Evolutionary conservation across 2,113 vertebrate genomes (phyloP), one percentile per base, ranked within the genome.

Genomic region (Pseudolaguvia tuberculata): DNA sequence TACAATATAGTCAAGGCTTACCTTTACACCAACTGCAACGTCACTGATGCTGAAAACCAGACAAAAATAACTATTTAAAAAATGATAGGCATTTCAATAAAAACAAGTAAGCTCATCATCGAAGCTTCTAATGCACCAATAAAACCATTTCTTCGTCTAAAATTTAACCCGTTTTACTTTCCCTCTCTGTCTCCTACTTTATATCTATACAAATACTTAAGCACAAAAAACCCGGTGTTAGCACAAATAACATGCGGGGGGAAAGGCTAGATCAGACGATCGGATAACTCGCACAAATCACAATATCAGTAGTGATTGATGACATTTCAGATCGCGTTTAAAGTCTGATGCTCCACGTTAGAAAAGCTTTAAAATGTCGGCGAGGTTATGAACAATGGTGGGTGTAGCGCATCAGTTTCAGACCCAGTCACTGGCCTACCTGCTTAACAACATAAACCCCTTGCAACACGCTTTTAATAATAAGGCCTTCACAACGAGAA

Each of bases 11-110:
- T 31, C 18, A 71, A 79, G 81, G 79, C 93, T 91, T 92, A 97
- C 95, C 95, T 98, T 98, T 83, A 98, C 94, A 79, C 96, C 96
- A 92, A 97, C 95, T 85, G 94, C 91, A 92, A 98, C 95, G 86
- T 98, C 95, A 88, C 95, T 89, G 86, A 96, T 92, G 90, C 93
- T 92, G 88, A 93, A 79, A 91, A 93, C 56, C 82, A 9, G 67
- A 80, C 53, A 81, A 47, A 3, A 35, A 52, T 4, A 51, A 21
- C 2, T n/a, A n/a, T n/a, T n/a, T 52, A 5, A 69, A 1, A n/a
- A 65, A 81, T 2, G 18, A 47, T 0, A 9, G 42, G 5, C 0
- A 73, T 65, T 63, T 23, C 1, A 14, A 29, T 39, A 67, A 5
- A 5, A n/a, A n/a, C n/a, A n/a, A n/a, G n/a, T n/a, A n/a, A n/a